These are phyloP conservation scores for Tromatobia lineatoria DNA, from an alignment of 2,888 invertebrate genomes.

Conservation along the genomic window DNA sequence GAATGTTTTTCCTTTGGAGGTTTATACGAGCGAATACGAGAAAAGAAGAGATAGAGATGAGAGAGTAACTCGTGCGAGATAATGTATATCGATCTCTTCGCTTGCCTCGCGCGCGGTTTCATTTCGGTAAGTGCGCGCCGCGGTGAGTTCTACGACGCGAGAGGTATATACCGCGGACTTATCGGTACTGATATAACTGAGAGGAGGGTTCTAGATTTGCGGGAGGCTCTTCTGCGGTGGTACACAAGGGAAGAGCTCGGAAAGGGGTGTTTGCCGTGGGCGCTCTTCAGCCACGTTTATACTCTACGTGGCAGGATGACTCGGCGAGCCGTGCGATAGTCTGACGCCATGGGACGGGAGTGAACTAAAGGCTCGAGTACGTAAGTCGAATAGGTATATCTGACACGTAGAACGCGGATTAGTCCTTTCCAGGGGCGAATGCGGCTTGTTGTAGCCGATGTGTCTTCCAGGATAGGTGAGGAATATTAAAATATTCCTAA, in stretches of 20 bases:
- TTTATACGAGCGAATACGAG: slow-evolving; percentile 42
- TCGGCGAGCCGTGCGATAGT: slow-evolving; percentile 26
- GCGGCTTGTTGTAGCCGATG: background rate
- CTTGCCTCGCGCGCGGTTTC: slow-evolving; percentile 55
- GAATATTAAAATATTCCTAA: background rate
- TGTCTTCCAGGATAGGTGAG: background rate
- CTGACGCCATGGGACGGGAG: slow-evolving; percentile 12
- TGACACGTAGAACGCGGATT: slow-evolving; percentile 34
- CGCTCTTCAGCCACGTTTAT: slow-evolving; percentile 9
- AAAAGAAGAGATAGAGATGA: slow-evolving; percentile 37
- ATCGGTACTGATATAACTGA: slow-evolving; percentile 25
- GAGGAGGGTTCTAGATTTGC: slow-evolving; percentile 19
- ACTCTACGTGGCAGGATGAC: slow-evolving; percentile 14
- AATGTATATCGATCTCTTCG: slow-evolving; percentile 64
- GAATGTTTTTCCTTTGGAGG: slow-evolving; percentile 32
- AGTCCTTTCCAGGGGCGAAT: background rate
- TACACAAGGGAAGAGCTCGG: slow-evolving; percentile 2
- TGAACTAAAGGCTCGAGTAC: slow-evolving; percentile 26
- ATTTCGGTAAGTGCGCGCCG: slow-evolving; percentile 62
- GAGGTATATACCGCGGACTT: slow-evolving; percentile 7
- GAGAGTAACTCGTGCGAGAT: slow-evolving; percentile 58
- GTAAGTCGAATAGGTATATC: slow-evolving; percentile 46
- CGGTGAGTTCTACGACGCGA: slow-evolving; percentile 19
- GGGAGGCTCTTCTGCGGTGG: slow-evolving; percentile 5
- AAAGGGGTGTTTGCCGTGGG: slow-evolving; percentile 19